Base-by-base conservation (phyloP, 2,888 invertebrate species). In the Chrysotoxum bicinctum region DNA sequence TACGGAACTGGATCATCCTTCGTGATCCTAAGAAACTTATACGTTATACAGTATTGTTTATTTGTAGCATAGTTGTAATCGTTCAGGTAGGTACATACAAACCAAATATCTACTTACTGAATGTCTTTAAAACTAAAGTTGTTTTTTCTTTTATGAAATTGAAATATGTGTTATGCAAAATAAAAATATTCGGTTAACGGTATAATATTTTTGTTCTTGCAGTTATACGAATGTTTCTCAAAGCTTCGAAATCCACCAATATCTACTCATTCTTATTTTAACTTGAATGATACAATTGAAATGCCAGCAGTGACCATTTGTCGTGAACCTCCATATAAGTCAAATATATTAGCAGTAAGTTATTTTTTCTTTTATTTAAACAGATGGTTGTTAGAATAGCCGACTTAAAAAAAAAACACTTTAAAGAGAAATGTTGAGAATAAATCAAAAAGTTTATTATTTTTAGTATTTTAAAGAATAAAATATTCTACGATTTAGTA, bases 261-360 rank as follows among this genome's bases (percentile, higher is more conserved):
- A 35, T 94, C 95, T 0, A 95, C 95, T 1, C 94, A 95, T 90
- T 94, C 95, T 0, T 94, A 94, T 88, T 95, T 95, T 83, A 93
- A 93, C 87, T 93, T 95, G 74, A 95, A 95, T 89, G 93, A 94
- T 35, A 94, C 94, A 0, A 92, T 96, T 69, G 90, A 93, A 87
- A 95, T 95, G 91, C 95, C 96, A 0, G 94, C 95, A 56, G 89
- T 96, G 0, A 96, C 95, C 0, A 92, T 96, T 87, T 96, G 96
- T 87, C 92, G 94, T 23, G 94, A 94, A 74, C 95, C 95, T 0
- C 93, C 94, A 0, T 95, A 94, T 88, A 95, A 94, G 88, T 92
- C 89, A 50, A 91, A 93, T 1, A 92, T 93, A 58, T 89, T 95
- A 87, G 87, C 90, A 89, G 95, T 95, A 90, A 92, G 92, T 91